Evolutionary conservation across 37 sponge, comb jelly and placozoan species (phyloP).

Genomic region (Geodia barretti): DNA sequence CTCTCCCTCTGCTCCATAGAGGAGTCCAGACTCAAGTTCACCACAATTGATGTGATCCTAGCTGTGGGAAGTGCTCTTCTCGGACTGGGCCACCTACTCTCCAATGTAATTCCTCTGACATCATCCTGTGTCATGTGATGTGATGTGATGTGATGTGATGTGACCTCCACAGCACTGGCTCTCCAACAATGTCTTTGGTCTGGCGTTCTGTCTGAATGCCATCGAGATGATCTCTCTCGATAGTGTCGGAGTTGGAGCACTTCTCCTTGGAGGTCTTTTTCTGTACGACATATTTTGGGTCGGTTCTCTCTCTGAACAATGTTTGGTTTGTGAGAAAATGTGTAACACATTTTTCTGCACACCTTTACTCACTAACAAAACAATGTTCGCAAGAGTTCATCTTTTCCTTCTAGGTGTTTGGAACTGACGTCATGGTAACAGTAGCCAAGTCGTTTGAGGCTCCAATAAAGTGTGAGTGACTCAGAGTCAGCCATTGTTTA

Average conservation of each 20-base stretch:
- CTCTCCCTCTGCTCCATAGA: constrained; percentile 21
- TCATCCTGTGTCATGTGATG: background rate
- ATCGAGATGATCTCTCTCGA: constrained; percentile 94
- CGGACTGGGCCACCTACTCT: constrained; percentile 39
- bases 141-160: constrained; percentile 1
- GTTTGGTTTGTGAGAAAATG: background rate
- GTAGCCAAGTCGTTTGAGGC: constrained; percentile 97
- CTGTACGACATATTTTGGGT: constrained; percentile 99
- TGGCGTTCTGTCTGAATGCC: constrained; percentile 93
- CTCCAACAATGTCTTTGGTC: constrained; percentile 92
- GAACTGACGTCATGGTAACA: constrained; percentile 99
- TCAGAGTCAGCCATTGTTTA: background rate
- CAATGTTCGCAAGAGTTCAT: background rate
- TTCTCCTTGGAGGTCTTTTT: constrained; percentile 94
- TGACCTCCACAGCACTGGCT: constrained; percentile 87
- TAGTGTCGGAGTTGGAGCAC: constrained; percentile 90
- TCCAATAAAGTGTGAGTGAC: constrained; percentile 90
- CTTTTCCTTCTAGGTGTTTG: constrained; percentile 77
- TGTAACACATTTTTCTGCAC: background rate
- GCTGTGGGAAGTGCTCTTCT: background rate
- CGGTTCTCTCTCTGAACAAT: background rate
- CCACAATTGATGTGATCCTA: constrained; percentile 33
- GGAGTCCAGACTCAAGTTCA: constrained; percentile 31
- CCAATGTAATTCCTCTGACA: constrained; percentile 40
- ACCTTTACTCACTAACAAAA: background rate